These are phyloP conservation scores for Stegodyphus dumicola DNA, from an alignment of 1,140 invertebrate genomes.

Conservation along the genomic window DNA sequence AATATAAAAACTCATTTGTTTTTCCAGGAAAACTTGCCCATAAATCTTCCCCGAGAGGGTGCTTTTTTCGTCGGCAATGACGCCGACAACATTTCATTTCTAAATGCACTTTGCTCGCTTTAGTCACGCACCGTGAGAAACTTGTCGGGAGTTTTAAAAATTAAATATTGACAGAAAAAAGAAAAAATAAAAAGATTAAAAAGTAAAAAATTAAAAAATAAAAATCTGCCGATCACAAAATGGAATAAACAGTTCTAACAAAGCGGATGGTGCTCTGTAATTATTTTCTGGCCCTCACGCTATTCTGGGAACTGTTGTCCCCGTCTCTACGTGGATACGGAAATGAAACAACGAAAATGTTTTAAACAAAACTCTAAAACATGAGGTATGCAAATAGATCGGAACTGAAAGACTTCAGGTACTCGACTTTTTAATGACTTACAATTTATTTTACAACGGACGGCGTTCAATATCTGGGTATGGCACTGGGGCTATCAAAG, in stretches of 20 bases:
- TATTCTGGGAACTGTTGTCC: constrained; percentile 38
- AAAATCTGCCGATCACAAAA: constrained; percentile 12
- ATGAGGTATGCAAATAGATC: constrained; percentile 33
- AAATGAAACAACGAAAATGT: constrained; percentile 46
- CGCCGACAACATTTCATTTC: no score
- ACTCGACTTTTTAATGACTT: constrained; percentile 47
- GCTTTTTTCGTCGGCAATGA: no score
- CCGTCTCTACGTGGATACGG: constrained; percentile 53
- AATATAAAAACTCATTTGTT: no score
- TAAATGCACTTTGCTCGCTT: no score
- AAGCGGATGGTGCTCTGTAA: constrained; percentile 11
- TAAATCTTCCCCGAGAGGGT: no score
- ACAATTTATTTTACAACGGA: constrained; percentile 40
- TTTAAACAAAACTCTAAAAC: constrained; percentile 58
- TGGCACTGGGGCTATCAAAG: constrained; percentile 13
- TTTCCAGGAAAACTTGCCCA: no score
- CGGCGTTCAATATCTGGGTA: neutral
- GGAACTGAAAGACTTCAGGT: neutral
- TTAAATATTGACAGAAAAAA: constrained; percentile 41
- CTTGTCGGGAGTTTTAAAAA: constrained; percentile 39
- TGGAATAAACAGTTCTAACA: constrained; percentile 28
- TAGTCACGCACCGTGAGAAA: neutral
- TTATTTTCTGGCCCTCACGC: constrained; percentile 17
- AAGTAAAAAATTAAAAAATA: neutral
- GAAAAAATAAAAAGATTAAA: neutral